Percentiles rank a stretch among this genome's conserved stretches.
Evolutionary conservation across 2,113 vertebrate species (phyloP).

Genomic region (Butorides virescens): DNA sequence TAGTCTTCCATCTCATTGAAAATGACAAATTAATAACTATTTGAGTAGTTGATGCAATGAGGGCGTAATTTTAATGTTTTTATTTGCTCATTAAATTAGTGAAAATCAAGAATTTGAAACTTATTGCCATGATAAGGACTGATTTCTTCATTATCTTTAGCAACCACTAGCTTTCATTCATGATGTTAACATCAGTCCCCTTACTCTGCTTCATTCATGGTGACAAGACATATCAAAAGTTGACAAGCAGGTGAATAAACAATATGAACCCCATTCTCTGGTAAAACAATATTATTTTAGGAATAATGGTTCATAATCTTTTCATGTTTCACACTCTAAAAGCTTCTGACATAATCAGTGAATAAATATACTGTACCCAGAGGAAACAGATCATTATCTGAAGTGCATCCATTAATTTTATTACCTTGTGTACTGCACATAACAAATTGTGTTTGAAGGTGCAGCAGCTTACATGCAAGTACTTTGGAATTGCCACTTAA

Average conservation of each 20-base stretch:
- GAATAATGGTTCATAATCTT: conserved; percentile 56
- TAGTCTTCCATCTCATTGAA: background rate
- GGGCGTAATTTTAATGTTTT: background rate
- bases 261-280: conserved; percentile 22
- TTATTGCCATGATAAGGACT: background rate
- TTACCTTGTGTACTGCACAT: conserved; percentile 64
- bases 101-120: background rate
- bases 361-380: conserved; percentile 66
- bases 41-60: background rate
- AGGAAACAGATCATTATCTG: conserved; percentile 76
- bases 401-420: conserved; percentile 77
- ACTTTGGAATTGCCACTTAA: conserved; percentile 66
- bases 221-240: background rate
- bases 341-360: conserved; percentile 60
- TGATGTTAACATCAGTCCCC: background rate
- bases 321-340: conserved; percentile 66
- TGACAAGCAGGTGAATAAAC: conserved; percentile 4
- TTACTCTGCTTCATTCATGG: background rate
- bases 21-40: background rate
- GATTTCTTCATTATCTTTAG: background rate
- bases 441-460: conserved; percentile 66
- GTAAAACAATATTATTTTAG: conserved; percentile 54
- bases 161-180: background rate
- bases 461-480: conserved; percentile 53
- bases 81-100: background rate